phyloP scores from a whole-genome alignment of 1,140 invertebrate species.

The Yoshiicerus persimilis region DNA sequence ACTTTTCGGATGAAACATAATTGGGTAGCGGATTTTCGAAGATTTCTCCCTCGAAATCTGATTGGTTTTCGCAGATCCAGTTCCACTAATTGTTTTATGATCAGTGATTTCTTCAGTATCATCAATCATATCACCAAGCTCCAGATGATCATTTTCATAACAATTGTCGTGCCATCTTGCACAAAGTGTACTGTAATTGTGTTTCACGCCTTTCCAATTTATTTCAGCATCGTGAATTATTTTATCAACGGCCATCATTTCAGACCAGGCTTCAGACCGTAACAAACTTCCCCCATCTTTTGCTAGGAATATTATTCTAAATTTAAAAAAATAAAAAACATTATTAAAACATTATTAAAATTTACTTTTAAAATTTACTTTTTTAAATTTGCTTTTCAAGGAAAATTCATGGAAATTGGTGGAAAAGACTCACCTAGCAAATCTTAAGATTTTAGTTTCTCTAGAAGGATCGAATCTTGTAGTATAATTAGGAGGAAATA shows the following conservation, averaged over 20 bases:
- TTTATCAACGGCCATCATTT: conserved; percentile 71
- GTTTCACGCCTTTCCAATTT: conserved; percentile 63
- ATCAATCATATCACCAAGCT: conserved; percentile 65
- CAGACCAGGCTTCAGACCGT: conserved; percentile 72
- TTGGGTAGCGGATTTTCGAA: conserved; percentile 78
- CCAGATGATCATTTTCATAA: conserved; percentile 80
- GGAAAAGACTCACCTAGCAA: conserved; percentile 66
- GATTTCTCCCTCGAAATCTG: conserved; percentile 70
- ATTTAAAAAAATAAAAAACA: not conserved
- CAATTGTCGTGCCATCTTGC: conserved; percentile 77
- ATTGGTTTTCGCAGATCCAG: conserved; percentile 81
- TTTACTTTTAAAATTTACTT: conserved; percentile 54
- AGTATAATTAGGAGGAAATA: conserved; percentile 85
- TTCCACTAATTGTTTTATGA: conserved; percentile 73
- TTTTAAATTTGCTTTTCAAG: conserved; percentile 75
- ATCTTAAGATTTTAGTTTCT: conserved; percentile 82
- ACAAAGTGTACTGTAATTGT: conserved; percentile 76
- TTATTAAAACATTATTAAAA: not conserved
- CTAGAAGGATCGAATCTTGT: conserved; percentile 77
- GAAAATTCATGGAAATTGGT: conserved; percentile 78
- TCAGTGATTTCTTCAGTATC: conserved; percentile 67
- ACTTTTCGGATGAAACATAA: conserved; percentile 81
- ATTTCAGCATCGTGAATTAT: conserved; percentile 75
- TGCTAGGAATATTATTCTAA: conserved; percentile 74
- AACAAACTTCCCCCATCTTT: conserved; percentile 80